phyloP scores from a whole-genome alignment of 2,113 vertebrate species.

The Eidolon helvum region DNA sequence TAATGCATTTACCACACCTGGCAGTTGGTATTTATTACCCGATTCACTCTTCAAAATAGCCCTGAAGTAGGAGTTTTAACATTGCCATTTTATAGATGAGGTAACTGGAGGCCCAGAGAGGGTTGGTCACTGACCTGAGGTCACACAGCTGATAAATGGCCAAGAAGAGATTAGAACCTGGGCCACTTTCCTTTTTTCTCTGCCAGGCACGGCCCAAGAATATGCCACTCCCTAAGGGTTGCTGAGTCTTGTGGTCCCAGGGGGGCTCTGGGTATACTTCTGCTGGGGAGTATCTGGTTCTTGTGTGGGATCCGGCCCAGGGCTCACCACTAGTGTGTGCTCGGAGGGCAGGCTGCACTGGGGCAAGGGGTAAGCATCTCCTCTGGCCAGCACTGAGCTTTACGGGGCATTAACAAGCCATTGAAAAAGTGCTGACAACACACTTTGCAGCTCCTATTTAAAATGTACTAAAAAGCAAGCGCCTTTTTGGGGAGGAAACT shows the following conservation, averaged over 20 bases:
- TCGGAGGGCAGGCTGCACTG: rapidly evolving
- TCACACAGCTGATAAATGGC: not conserved
- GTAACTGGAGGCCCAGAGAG: not conserved
- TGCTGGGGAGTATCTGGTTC: not conserved
- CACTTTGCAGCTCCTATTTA: conserved; percentile 70
- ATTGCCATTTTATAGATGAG: not conserved
- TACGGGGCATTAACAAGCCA: conserved; percentile 65
- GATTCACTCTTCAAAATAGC: not conserved
- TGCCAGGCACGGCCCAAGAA: not conserved
- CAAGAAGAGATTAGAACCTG: not conserved
- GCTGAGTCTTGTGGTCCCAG: not conserved
- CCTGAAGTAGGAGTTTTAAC: not conserved
- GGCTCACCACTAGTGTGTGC: not conserved
- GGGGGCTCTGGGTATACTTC: not conserved
- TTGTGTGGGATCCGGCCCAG: not conserved
- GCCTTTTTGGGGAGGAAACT: conserved; percentile 40
- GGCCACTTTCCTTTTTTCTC: not conserved
- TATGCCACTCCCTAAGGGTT: not conserved
- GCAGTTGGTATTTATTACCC: not conserved
- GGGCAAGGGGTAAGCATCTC: not conserved
- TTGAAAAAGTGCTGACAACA: conserved; percentile 73
- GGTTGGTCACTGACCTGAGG: not conserved
- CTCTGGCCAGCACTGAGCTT: not conserved
- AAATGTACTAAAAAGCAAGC: conserved; percentile 79
- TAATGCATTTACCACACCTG: not conserved